These are phyloP conservation scores for Mesopsocus fuscifrons DNA, from an alignment of 2,888 invertebrate genomes.

Conservation along the genomic window DNA sequence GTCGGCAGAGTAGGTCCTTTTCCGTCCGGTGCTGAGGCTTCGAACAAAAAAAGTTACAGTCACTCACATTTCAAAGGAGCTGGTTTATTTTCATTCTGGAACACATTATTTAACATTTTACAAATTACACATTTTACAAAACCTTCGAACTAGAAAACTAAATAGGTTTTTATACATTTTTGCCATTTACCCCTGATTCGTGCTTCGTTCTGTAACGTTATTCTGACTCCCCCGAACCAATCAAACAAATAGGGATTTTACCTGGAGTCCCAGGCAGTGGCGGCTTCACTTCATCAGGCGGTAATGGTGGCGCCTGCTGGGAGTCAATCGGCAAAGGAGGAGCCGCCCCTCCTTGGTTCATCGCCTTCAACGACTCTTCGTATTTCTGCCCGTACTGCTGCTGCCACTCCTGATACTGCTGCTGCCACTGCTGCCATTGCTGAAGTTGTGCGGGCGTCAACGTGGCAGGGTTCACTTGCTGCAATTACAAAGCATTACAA, in stretches of 20 bases:
- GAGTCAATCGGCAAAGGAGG: conserved; percentile 23
- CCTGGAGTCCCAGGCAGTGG: conserved; percentile 18
- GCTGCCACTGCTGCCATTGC: conserved; percentile 59
- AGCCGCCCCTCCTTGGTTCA: conserved; percentile 23
- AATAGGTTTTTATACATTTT: no score
- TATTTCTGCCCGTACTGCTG: conserved; percentile 48
- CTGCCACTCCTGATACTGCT: conserved; percentile 33
- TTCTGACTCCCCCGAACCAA: no score
- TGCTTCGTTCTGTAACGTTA: no score
- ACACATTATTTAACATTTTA: no score
- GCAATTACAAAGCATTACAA: no score
- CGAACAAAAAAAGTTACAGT: background rate
- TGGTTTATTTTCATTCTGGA: background rate
- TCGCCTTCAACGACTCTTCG: background rate
- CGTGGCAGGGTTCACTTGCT: background rate
- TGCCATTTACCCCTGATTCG: no score
- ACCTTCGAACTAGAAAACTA: no score
- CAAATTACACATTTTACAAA: no score
- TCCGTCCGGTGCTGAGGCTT: no score
- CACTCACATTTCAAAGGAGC: no score
- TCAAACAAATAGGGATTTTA: background rate
- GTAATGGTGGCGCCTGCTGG: conserved; percentile 23
- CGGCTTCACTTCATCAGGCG: conserved; percentile 28
- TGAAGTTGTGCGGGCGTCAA: conserved; percentile 44
- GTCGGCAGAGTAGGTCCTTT: conserved; percentile 4